Evolutionary conservation across 2,888 invertebrate species (phyloP).

Genomic region (Acanthococcus lagerstroemiae): DNA sequence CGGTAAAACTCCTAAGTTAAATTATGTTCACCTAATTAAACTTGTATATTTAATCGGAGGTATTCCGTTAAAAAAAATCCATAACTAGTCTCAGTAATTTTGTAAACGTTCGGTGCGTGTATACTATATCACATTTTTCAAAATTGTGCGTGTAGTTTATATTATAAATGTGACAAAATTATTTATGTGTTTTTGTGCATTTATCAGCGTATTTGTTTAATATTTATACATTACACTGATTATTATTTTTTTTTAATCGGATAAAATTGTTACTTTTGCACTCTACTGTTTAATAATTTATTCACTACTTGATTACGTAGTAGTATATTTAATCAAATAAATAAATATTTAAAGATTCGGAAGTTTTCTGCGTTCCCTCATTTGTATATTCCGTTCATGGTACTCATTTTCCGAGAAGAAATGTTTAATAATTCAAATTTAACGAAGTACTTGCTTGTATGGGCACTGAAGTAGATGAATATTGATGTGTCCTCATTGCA

Average conservation of each 20-base stretch:
- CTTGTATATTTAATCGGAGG: neutral
- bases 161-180: neutral
- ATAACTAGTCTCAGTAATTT: neutral
- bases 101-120: neutral
- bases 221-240: neutral
- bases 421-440: no score
- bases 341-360: constrained; percentile 9
- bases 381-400: no score
- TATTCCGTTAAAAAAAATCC: neutral
- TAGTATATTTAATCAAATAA: constrained; percentile 18
- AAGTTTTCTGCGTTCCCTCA: no score
- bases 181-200: neutral
- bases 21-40: neutral
- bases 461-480: no score
- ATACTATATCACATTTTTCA: neutral
- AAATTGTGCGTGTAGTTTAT: neutral
- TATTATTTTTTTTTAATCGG: constrained; percentile 16
- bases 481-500: no score
- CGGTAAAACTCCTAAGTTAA: no score
- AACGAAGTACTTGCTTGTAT: no score
- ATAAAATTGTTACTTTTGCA: constrained; percentile 28
- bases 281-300: constrained; percentile 21
- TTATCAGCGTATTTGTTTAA: no score
- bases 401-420: no score
- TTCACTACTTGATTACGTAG: constrained; percentile 24